phyloP scores from a whole-genome alignment of 2,888 invertebrate species.

The Gerosis bhagava region DNA sequence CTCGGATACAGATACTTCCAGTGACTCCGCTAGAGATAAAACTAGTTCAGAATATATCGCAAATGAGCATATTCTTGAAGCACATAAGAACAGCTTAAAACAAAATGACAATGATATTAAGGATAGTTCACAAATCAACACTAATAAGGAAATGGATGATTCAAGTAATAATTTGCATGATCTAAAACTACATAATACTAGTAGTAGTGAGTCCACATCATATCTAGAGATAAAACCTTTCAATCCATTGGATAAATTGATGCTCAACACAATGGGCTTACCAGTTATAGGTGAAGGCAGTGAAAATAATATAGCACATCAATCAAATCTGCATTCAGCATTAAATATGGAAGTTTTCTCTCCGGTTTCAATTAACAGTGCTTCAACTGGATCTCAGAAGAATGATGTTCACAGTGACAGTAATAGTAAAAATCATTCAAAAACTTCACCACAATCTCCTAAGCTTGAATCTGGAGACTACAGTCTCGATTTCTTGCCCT shows the following conservation, averaged over 20 bases:
- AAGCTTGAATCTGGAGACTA: constrained; percentile 62
- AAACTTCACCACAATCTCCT: constrained; percentile 40
- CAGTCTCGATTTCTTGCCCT: constrained; percentile 65
- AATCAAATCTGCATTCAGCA: constrained; percentile 19
- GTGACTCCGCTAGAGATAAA: constrained; percentile 66
- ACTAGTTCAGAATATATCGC: constrained; percentile 72
- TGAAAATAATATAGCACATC: constrained; percentile 30
- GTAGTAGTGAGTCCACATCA: constrained; percentile 71
- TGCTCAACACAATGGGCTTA: constrained; percentile 57
- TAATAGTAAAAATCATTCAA: constrained; percentile 38
- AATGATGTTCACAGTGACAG: constrained; percentile 39
- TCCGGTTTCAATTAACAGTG: constrained; percentile 43
- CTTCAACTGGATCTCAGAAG: constrained; percentile 44
- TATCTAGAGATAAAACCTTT: constrained; percentile 67
- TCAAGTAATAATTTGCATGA: constrained; percentile 38
- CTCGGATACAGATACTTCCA: constrained; percentile 75
- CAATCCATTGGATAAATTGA: constrained; percentile 53
- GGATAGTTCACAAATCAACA: constrained; percentile 19
- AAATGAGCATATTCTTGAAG: constrained; percentile 51
- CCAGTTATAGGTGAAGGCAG: constrained; percentile 43
- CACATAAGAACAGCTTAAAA: constrained; percentile 19
- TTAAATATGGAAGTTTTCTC: constrained; percentile 42
- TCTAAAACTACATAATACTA: constrained; percentile 49
- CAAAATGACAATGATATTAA: constrained; percentile 2
- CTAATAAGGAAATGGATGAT: constrained; percentile 29